Percentiles rank a stretch among this genome's conserved stretches.
Conservation (phyloP, 1,140 invertebrate genomes). For the Drepana arcuata region DNA sequence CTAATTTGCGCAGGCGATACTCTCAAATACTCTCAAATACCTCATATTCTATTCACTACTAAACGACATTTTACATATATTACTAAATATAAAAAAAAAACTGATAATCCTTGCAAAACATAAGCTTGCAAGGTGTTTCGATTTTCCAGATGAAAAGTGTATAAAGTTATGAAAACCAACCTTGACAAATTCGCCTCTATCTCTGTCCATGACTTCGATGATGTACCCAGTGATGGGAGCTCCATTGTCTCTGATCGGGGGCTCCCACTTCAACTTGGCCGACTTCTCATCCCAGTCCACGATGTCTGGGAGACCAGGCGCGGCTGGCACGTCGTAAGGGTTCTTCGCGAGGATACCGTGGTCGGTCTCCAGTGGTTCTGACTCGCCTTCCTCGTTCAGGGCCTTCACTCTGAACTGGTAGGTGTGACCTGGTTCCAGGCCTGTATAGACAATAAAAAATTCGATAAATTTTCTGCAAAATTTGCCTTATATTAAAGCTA, state of each 20-base stretch:
- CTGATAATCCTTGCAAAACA: no score
- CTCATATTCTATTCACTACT: no score
- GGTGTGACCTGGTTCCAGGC: constrained; percentile 92
- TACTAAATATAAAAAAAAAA: no score
- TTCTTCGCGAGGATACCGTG: constrained; percentile 93
- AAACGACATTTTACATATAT: no score
- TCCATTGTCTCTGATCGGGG: constrained; percentile 94
- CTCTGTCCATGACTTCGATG: constrained; percentile 79
- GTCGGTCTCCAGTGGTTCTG: constrained; percentile 92
- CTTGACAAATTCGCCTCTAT: constrained; percentile 75
- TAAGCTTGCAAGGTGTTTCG: no score
- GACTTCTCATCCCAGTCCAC: constrained; percentile 94
- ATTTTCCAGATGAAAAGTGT: no score
- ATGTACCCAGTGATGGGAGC: constrained; percentile 96
- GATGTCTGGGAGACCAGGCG: constrained; percentile 93
- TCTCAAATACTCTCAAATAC: no score
- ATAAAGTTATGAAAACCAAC: no score
- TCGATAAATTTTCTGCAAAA: no score
- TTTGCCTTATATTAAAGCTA: no score
- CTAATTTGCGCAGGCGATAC: no score
- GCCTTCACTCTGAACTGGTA: constrained; percentile 97
- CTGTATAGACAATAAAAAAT: no score
- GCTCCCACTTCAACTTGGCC: constrained; percentile 96
- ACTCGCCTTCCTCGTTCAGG: constrained; percentile 96
- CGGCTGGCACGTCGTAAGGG: constrained; percentile 91